These are phyloP conservation scores for Vicugna pacos DNA, from an alignment of 2,113 vertebrate species.

Conservation along the genomic window DNA sequence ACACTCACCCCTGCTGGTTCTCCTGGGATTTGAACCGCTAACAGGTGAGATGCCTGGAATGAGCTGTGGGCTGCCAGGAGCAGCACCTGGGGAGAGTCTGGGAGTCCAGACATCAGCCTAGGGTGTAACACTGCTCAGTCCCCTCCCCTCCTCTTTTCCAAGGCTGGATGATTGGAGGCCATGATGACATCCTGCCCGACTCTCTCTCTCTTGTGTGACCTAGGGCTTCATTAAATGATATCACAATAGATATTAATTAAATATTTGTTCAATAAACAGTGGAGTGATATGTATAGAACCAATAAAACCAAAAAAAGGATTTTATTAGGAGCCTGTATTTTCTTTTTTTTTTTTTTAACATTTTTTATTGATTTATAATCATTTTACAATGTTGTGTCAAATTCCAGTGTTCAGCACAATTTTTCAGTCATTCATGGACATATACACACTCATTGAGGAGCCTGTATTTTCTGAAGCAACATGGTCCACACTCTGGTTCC, in stretches of 20 bases:
- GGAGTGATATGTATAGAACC: not conserved
- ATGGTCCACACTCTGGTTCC: not conserved
- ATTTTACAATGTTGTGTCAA: no score
- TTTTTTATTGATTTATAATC: no score
- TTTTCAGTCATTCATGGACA: no score
- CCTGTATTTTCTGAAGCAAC: not conserved
- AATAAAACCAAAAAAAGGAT: not conserved
- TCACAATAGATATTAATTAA: not conserved
- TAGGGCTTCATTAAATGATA: not conserved
- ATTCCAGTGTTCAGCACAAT: no score
- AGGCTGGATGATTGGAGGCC: not conserved
- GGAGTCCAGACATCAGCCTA: no score
- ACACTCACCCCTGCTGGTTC: accelerated
- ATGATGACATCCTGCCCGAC: accelerated
- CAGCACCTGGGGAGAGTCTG: not conserved
- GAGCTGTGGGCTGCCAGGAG: not conserved
- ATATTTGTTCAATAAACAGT: not conserved
- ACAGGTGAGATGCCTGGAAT: not conserved
- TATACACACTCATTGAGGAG: not conserved
- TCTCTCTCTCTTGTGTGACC: not conserved
- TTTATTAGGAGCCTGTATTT: not conserved
- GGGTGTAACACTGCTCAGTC: not conserved
- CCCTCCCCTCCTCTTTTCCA: not conserved
- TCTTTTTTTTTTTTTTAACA: no score
- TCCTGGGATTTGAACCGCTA: not conserved